Conservation (phyloP, 2,888 invertebrate genomes). For the Drosophila borborema region DNA sequence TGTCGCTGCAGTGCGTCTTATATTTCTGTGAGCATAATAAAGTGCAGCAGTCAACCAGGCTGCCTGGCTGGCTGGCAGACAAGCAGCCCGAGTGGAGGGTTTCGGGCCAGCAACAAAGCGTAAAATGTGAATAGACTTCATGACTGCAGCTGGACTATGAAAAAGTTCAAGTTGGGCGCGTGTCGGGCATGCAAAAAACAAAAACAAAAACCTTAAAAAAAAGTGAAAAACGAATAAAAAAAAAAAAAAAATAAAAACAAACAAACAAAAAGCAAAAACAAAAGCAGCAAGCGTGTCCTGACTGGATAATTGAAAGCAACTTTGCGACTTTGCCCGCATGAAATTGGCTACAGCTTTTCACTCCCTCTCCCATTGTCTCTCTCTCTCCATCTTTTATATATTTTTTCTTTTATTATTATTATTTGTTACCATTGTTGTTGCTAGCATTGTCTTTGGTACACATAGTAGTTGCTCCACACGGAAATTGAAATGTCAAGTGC, state of each 20-base stretch:
- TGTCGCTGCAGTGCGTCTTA: conserved; percentile 44
- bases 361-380: conserved; percentile 14
- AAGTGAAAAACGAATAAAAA: conserved; percentile 8
- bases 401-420: conserved; percentile 7
- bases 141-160: conserved; percentile 43
- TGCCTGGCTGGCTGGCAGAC: conserved; percentile 12
- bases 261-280: conserved; percentile 49
- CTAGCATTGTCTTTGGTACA: conserved; percentile 37
- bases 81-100: conserved; percentile 42
- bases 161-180: conserved; percentile 46
- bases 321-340: conserved; percentile 69
- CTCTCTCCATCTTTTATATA: conserved; percentile 5
- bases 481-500: conserved; percentile 76
- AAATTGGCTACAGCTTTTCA: conserved; percentile 62
- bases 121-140: conserved; percentile 74
- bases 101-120: conserved; percentile 71
- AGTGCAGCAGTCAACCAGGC: conserved; percentile 60
- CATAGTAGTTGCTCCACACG: conserved; percentile 52
- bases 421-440: conserved; percentile 29
- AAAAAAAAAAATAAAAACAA: conserved; percentile 43
- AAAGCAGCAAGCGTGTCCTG: conserved; percentile 71
- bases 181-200: conserved; percentile 64
- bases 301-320: conserved; percentile 81
- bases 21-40: conserved; percentile 61
- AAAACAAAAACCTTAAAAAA: conserved; percentile 24